Evolutionary conservation across 2,113 vertebrate species (phyloP).

Genomic region (Capreolus pygargus): DNA sequence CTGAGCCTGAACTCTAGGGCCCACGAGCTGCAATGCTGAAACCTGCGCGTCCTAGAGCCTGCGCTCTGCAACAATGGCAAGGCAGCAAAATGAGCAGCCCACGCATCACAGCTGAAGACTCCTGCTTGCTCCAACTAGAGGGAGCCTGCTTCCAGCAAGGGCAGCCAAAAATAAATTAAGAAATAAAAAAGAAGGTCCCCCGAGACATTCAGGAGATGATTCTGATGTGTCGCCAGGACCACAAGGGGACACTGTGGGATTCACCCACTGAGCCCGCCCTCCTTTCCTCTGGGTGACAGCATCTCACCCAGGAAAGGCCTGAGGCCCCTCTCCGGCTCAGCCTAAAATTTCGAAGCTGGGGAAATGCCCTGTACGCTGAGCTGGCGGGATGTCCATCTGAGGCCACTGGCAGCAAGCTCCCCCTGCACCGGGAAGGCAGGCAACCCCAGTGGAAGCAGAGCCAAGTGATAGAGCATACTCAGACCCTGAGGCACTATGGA

Average conservation of each 20-base stretch:
- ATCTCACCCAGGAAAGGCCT: neutral
- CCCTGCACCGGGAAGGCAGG: neutral
- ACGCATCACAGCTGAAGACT: neutral
- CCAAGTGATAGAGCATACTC: neutral
- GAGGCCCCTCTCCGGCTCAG: neutral
- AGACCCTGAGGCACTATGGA: neutral
- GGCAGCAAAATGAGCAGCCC: neutral
- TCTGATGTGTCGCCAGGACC: neutral
- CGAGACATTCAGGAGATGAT: neutral
- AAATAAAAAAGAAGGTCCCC: neutral
- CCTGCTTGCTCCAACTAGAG: neutral
- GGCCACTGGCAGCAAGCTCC: neutral
- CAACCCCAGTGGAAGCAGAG: neutral
- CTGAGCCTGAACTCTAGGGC: neutral
- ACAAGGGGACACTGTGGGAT: neutral
- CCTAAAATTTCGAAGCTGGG: neutral
- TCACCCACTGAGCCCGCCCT: neutral
- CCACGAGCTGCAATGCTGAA: neutral
- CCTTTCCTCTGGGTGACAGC: neutral
- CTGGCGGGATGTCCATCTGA: rapidly evolving
- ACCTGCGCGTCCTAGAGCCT: neutral
- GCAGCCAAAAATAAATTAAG: neutral
- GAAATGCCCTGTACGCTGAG: neutral
- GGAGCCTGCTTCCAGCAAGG: neutral
- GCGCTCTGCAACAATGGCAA: neutral